phyloP scores from a whole-genome alignment of 2,888 invertebrate genomes.

The Diloba caeruleocephala region DNA sequence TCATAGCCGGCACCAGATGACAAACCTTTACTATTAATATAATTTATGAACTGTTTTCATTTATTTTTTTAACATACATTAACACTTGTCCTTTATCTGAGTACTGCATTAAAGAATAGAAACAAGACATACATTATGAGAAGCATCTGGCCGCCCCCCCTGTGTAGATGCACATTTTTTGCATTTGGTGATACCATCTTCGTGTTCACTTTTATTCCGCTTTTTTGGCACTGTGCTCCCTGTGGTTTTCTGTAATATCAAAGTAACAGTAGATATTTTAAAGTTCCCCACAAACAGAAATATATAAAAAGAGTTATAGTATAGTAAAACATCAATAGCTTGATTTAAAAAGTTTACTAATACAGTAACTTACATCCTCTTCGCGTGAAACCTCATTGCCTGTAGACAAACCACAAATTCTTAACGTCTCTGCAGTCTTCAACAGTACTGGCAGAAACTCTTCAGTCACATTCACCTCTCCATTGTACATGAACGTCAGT shows the following conservation, averaged over 20 bases:
- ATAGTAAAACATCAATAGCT: no score
- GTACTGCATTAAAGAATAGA: no score
- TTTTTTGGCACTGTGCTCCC: slow-evolving; percentile 71
- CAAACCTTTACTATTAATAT: no score
- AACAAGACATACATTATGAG: slow-evolving; percentile 66
- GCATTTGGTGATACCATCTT: slow-evolving; percentile 72
- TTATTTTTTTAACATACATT: no score
- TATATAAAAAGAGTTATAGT: no score
- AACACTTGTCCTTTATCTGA: no score
- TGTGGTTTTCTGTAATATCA: slow-evolving; percentile 71
- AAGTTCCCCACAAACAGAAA: no score
- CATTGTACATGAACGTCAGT: slow-evolving; percentile 92
- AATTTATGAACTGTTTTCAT: no score
- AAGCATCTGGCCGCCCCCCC: slow-evolving; percentile 52
- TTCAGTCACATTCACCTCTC: slow-evolving; percentile 92
- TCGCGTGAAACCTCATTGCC: slow-evolving; percentile 81
- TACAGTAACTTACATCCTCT: slow-evolving; percentile 76
- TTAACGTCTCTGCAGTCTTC: slow-evolving; percentile 91
- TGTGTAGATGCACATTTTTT: slow-evolving; percentile 65
- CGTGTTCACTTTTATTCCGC: slow-evolving; percentile 80
- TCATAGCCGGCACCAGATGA: no score
- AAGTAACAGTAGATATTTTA: neutral
- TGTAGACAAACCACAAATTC: slow-evolving; percentile 92
- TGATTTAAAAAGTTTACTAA: no score
- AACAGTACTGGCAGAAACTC: slow-evolving; percentile 91